These are phyloP conservation scores for Cisticola juncidis DNA, from an alignment of 2,113 vertebrate genomes.

Conservation along the genomic window DNA sequence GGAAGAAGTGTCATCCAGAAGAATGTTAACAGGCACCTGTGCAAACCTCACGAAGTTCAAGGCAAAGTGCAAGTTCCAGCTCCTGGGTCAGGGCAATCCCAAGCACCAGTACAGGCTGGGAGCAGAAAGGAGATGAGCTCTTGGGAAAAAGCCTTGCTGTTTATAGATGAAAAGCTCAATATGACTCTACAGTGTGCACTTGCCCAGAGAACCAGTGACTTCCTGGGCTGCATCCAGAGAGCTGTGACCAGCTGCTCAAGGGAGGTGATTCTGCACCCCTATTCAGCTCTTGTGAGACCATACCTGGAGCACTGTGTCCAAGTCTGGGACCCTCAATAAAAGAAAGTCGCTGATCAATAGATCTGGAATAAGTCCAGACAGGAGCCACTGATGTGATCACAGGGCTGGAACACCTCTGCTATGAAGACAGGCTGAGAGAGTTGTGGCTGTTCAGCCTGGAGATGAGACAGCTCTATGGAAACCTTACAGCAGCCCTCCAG, in stretches of 20 bases:
- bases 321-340: background rate
- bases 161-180: background rate
- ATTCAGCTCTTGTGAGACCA: background rate
- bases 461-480: background rate
- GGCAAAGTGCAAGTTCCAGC: background rate
- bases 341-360: background rate
- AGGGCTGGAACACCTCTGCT: background rate
- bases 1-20: background rate
- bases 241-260: background rate
- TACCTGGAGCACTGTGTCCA: background rate
- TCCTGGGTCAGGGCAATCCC: background rate
- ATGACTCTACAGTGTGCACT: accelerated
- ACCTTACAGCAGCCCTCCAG: background rate
- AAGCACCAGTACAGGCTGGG: background rate
- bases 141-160: accelerated
- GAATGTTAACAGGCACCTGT: background rate
- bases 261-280: background rate
- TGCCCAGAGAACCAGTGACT: background rate
- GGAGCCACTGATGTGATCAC: background rate
- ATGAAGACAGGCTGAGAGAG: background rate
- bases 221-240: background rate
- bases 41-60: background rate
- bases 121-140: background rate
- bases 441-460: background rate
- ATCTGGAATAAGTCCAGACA: background rate